Conservation (phyloP, 2,888 invertebrate species). For the Rotaria macrura region DNA sequence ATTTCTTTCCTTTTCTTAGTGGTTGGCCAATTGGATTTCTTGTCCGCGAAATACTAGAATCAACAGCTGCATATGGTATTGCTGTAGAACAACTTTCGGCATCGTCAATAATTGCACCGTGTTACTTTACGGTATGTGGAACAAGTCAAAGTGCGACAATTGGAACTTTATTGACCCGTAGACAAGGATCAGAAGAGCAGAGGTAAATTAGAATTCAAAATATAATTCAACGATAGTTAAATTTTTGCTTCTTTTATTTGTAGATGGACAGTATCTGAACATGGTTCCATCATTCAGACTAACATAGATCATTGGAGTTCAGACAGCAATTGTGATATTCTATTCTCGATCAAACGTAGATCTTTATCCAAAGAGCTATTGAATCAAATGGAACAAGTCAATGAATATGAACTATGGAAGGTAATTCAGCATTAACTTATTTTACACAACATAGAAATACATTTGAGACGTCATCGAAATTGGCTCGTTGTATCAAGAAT, state of each 20-base stretch:
- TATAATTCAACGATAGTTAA: too few species aligned
- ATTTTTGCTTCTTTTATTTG: neutral
- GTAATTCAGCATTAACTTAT: neutral
- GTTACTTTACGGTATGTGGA: neutral
- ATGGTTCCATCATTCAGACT: neutral
- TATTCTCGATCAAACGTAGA: neutral
- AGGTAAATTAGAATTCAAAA: neutral
- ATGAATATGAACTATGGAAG: slow-evolving; percentile 15
- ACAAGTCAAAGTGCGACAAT: neutral
- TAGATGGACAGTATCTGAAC: neutral
- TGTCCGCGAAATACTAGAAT: slow-evolving; percentile 6
- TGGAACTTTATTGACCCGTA: slow-evolving; percentile 4
- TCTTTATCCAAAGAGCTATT: neutral
- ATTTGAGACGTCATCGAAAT: too few species aligned
- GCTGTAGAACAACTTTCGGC: neutral
- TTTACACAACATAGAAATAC: too few species aligned
- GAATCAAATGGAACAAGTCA: neutral
- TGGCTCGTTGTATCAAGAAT: too few species aligned
- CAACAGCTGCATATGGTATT: neutral
- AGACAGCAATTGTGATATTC: neutral
- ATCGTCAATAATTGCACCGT: slow-evolving; percentile 5
- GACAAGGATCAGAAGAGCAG: neutral
- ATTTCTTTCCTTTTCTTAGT: neutral
- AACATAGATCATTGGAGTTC: slow-evolving; percentile 21
- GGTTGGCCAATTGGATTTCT: slow-evolving; percentile 16